Base-by-base conservation (phyloP, 2,797 vertebrate species). In the Tamandua tetradactyla region DNA sequence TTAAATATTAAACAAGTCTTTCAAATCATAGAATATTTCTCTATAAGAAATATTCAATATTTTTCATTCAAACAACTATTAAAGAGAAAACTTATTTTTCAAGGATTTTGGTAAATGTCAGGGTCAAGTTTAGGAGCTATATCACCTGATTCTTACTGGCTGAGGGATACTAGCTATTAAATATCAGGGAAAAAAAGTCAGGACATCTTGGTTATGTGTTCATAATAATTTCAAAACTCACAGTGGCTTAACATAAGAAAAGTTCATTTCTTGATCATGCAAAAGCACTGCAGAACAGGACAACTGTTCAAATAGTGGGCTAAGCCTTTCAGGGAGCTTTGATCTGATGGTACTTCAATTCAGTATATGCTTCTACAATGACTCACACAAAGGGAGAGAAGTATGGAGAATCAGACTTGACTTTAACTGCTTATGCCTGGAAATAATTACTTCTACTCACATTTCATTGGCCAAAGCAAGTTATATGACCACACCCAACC, bases 1-100 rank as follows among this genome's bases (percentile, higher is more conserved):
- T 8, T 57, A 94, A 92, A 62, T 62, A 93, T 68, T 82, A 52
- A 94, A 88, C 49, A 17, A 92, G 64, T 71, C n/a, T 88, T 92
- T 68, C 87, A 72, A 76, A 79, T 62, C 37, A 74, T 6, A 62
- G 44, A 32, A 5, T 30, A 85, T 57, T 79, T 86, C n/a, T 68
- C 71, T 95, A 71, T 30, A 86, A 83, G 35, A 89, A 25, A 89
- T 18, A 37, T 35, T 30, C 64, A 40, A 14, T 81, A 66, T 49
- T 89, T 93, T 95, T 82, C 32, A 87, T 22, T 85, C 15, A 83
- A 83, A 68, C 2, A 47, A 44, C 52, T 27, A 55, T 62, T 57
- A 81, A 55, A 93, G 55, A 90, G 57, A 88, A 96, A 64, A 87
- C 7, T 55, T 35, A 44, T 83, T 66, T 91, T 91, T 94, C 47